phyloP scores from a whole-genome alignment of 2,797 vertebrate species.

The Sebastolobus altivelis region DNA sequence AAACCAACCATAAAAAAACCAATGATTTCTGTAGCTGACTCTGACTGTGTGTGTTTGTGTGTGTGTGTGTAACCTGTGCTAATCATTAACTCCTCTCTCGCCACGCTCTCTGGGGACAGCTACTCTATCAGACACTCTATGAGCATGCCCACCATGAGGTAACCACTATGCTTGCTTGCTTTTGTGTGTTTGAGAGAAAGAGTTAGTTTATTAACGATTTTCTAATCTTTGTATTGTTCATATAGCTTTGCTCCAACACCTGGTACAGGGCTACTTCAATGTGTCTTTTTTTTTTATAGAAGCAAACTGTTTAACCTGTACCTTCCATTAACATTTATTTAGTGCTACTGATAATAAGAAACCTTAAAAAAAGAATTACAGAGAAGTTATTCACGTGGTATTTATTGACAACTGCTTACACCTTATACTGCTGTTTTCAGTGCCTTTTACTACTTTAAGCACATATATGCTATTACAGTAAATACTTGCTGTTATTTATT shows the following conservation, averaged over 20 bases:
- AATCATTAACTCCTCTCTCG: slow-evolving; percentile 81
- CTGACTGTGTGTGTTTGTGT: slow-evolving; percentile 12
- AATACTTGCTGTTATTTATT: not conserved
- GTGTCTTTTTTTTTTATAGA: not conserved
- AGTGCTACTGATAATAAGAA: not conserved
- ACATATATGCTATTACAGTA: not conserved
- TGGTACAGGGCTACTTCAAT: not conserved
- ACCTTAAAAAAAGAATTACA: not conserved
- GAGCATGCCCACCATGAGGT: slow-evolving; percentile 99
- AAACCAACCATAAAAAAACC: not conserved
- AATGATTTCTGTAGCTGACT: not conserved
- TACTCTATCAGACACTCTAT: slow-evolving; percentile 96
- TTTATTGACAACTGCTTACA: not conserved
- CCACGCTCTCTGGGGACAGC: slow-evolving; percentile 88
- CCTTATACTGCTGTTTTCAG: not conserved
- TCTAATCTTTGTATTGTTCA: not conserved
- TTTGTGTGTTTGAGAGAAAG: not conserved
- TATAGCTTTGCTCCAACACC: not conserved
- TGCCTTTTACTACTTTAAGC: not conserved
- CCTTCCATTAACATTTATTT: not conserved
- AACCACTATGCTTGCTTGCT: slow-evolving; percentile 69
- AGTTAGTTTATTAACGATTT: too few species aligned
- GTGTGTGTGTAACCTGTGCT: slow-evolving; percentile 53
- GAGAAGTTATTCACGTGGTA: not conserved
- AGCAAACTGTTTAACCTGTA: not conserved